These are phyloP conservation scores for Dolichotis patagonum DNA, from an alignment of 2,113 vertebrate genomes.

Conservation along the genomic window DNA sequence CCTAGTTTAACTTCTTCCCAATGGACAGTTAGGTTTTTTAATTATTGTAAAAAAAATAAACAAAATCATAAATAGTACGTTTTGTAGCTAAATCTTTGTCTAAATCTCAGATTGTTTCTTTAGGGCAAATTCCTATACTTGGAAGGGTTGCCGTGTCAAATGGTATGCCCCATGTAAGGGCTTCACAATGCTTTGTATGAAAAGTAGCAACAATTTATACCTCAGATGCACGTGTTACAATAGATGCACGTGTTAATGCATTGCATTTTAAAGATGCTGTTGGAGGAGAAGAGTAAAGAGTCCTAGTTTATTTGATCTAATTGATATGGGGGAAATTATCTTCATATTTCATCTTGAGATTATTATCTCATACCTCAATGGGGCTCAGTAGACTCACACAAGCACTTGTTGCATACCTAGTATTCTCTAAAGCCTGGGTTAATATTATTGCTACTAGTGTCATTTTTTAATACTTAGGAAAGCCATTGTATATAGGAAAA, in stretches of 20 bases:
- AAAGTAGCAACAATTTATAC: constrained; percentile 35
- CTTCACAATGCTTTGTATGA: not conserved
- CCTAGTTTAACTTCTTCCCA: constrained; percentile 20
- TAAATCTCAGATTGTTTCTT: not conserved
- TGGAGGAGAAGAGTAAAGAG: constrained; percentile 24
- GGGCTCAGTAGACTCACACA: not conserved
- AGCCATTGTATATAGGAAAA: not conserved
- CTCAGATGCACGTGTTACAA: too few species aligned
- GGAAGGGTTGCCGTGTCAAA: not conserved
- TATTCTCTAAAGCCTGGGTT: not conserved
- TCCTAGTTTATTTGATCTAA: not conserved
- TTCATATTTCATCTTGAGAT: constrained; percentile 27
- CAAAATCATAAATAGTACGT: not conserved
- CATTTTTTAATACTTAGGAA: not conserved
- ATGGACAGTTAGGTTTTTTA: not conserved
- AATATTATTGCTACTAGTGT: not conserved
- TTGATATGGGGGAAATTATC: constrained; percentile 2
- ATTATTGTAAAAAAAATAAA: not conserved
- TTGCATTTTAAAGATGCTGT: not conserved
- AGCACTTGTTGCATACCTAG: not conserved
- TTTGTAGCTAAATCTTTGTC: constrained; percentile 33
- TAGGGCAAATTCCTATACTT: not conserved
- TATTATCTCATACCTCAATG: not conserved
- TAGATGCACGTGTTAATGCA: not conserved
- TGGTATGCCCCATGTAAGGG: not conserved